Conservation (phyloP, 1,140 invertebrate species). For the Andrena cerasifolii region DNA sequence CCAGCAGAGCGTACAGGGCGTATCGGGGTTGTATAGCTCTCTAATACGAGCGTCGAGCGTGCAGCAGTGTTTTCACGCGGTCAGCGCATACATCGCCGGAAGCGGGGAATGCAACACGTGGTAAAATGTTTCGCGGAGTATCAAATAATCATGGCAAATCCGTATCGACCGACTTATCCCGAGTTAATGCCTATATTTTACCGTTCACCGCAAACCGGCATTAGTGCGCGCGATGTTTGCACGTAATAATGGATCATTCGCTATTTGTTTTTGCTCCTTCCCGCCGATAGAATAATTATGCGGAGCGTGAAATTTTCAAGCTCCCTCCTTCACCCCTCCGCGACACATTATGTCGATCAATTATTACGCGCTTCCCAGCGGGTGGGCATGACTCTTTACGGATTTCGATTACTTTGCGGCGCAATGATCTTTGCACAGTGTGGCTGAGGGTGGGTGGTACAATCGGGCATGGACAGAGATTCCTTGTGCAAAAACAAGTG, state of each 20-base stretch:
- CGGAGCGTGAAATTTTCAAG: slow-evolving; percentile 54
- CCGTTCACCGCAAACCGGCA: slow-evolving; percentile 50
- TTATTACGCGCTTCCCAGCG: too few species aligned
- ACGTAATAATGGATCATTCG: slow-evolving; percentile 65
- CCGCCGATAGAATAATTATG: slow-evolving; percentile 58
- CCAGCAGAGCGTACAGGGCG: too few species aligned
- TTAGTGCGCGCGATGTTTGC: slow-evolving; percentile 70
- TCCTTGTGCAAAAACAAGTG: too few species aligned
- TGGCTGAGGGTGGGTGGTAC: too few species aligned
- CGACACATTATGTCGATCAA: too few species aligned
- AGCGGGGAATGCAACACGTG: slow-evolving; percentile 66
- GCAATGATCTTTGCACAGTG: too few species aligned
- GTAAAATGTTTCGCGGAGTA: slow-evolving; percentile 64
- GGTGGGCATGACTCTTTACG: too few species aligned
- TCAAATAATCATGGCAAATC: slow-evolving; percentile 70
- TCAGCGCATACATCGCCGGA: slow-evolving; percentile 41
- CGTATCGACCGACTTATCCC: slow-evolving; percentile 65
- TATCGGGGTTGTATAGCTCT: slow-evolving; percentile 19
- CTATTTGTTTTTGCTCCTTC: slow-evolving; percentile 61
- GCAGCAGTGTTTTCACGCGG: slow-evolving; percentile 56
- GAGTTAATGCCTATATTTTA: slow-evolving; percentile 67
- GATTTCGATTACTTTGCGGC: too few species aligned
- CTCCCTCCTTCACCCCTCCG: background rate
- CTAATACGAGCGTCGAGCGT: slow-evolving; percentile 58
- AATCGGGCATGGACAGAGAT: too few species aligned